Conservation (phyloP, 2,113 vertebrate species). For the Mesoclemmys tuberculata region DNA sequence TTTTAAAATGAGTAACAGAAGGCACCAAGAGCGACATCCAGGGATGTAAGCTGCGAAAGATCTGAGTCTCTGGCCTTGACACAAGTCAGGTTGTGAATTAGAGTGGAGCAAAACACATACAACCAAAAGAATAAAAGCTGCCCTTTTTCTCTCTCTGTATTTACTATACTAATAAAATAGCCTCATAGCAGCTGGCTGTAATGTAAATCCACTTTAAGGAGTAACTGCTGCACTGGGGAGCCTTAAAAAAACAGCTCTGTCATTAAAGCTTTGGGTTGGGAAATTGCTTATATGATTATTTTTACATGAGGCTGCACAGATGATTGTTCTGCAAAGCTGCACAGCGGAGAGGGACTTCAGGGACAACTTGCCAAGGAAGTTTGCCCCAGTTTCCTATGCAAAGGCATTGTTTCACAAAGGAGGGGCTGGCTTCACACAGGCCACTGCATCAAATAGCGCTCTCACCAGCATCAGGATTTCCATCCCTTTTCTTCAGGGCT, state of each 20-base stretch:
- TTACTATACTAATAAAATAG: slow-evolving; percentile 41
- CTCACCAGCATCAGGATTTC: neutral
- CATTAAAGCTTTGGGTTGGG: neutral
- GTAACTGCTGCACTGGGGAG: neutral
- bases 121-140: slow-evolving; percentile 25
- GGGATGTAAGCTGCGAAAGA: fast-evolving
- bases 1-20: neutral
- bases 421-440: neutral
- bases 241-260: slow-evolving; percentile 6
- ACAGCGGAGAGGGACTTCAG: fast-evolving
- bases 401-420: neutral
- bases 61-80: neutral
- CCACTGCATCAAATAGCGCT: neutral
- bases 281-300: neutral
- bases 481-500: neutral
- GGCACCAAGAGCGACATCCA: neutral
- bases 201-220: slow-evolving; percentile 49
- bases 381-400: neutral
- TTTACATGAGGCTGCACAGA: neutral
- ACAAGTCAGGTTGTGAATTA: neutral
- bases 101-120: neutral
- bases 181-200: slow-evolving; percentile 36
- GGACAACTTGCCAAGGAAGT: neutral
- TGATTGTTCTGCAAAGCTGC: neutral
- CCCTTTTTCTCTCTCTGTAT: slow-evolving; percentile 16